Conservation (phyloP, 1,140 invertebrate species). For the Drosophila oshimai region DNA sequence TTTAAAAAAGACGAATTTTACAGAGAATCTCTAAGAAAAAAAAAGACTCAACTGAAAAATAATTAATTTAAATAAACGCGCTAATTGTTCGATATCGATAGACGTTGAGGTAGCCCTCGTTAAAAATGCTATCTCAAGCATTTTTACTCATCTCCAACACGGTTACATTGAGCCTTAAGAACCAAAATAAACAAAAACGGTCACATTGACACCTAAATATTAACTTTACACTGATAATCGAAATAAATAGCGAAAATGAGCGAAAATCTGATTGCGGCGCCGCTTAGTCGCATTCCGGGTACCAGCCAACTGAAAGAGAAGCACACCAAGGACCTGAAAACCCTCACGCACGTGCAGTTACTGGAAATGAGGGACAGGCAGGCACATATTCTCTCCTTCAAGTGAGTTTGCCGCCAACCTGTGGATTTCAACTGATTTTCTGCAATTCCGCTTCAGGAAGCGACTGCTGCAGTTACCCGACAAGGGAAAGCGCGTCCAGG, state of each 20-base stretch:
- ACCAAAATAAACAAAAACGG: neutral
- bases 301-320: slow-evolving; percentile 45
- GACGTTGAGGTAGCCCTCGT: neutral
- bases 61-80: neutral
- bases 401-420: slow-evolving; percentile 77
- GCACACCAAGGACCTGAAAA: slow-evolving; percentile 76
- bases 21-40: neutral
- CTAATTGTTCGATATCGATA: neutral
- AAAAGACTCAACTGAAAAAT: neutral
- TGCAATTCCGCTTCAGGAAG: slow-evolving; percentile 32
- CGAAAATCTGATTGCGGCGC: slow-evolving; percentile 30
- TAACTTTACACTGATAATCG: too few species aligned
- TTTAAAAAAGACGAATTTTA: neutral
- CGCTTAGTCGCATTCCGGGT: slow-evolving; percentile 48
- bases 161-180: too few species aligned
- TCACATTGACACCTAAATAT: neutral
- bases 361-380: slow-evolving; percentile 84
- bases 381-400: slow-evolving; percentile 83
- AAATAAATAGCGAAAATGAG: slow-evolving; percentile 24
- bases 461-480: slow-evolving; percentile 85
- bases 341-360: slow-evolving; percentile 82
- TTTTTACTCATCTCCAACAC: too few species aligned
- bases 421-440: neutral
- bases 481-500: slow-evolving; percentile 87
- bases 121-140: neutral